Base-by-base conservation (phyloP, 2,113 vertebrate genomes). In the Apteryx owenii region DNA sequence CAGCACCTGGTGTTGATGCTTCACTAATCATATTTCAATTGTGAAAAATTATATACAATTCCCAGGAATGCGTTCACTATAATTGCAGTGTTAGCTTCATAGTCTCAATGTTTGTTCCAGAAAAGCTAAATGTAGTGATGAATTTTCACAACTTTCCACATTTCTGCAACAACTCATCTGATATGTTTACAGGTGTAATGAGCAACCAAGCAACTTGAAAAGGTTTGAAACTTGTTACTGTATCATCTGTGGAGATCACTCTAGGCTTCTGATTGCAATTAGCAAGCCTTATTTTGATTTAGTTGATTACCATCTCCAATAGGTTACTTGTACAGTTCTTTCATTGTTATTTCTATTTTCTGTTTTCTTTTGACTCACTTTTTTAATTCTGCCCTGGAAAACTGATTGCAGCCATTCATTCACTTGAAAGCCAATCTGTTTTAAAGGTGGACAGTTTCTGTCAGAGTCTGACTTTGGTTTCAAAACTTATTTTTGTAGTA, bases 31-130 rank as follows among this genome's bases (percentile, higher is more conserved):
- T 69, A 64, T 95, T 94, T 95, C 61, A 40, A 72, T 95, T 94
- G 80, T 93, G 71, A 90, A 91, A 96, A 44, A 97, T 96, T 96
- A 91, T 71, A 81, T 76, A 81, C 84, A 95, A 96, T 95, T 97
- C 85, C 65, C 50, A 76, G 80, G 78, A 76, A 85, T 72, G 29
- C 71, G 48, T 93, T 93, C 86, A 80, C 40, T 12, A 38, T 81
- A 88, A 84, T 90, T 95, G 64, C 68, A 94, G 42, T 62, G 51
- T 93, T 94, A 96, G 48, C 70, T 93, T 95, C 64, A 64, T 38
- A 61, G 80, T 85, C 71, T 65, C 95, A 51, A 88, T 85, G 42
- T 36, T 77, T 96, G 86, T 79, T 61, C 69, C 77, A 91, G 70
- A 90, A 94, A 97, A 91, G 61, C 36, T 83, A 94, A 96, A 95